Evolutionary conservation across 2,797 vertebrate genomes (phyloP).

Genomic region (Neosilurus mollespiculum): DNA sequence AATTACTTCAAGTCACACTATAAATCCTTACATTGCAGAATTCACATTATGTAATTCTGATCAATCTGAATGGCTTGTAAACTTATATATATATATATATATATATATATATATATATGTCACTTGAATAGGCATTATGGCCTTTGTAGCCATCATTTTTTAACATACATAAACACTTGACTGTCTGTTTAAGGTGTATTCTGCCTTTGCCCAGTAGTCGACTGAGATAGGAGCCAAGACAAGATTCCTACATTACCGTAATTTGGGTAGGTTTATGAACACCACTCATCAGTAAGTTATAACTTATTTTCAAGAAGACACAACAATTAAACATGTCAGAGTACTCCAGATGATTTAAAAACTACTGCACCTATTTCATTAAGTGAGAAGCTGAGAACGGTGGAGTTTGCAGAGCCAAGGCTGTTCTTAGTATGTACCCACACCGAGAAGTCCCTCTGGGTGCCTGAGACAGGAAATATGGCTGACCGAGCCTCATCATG

Average conservation of each 20-base stretch:
- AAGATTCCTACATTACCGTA: no score
- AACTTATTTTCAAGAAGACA: background rate
- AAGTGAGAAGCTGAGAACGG: slow-evolving; percentile 63
- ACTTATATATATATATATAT: background rate
- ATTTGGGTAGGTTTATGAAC: background rate
- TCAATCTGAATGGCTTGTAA: background rate
- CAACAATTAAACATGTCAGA: background rate
- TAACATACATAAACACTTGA: no score
- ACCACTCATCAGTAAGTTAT: background rate
- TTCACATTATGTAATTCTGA: background rate
- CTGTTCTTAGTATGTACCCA: slow-evolving; percentile 70
- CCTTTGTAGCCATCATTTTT: background rate
- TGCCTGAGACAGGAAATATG: slow-evolving; percentile 60
- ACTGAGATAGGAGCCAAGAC: no score
- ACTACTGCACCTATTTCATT: slow-evolving; percentile 75
- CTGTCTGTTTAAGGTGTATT: no score
- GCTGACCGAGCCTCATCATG: slow-evolving; percentile 12
- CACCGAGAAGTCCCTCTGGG: slow-evolving; percentile 68
- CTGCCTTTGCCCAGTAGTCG: no score
- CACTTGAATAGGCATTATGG: background rate
- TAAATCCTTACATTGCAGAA: background rate
- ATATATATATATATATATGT: no score
- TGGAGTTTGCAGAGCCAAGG: slow-evolving; percentile 72
- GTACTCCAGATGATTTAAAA: slow-evolving; percentile 1
- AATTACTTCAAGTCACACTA: background rate